Evolutionary conservation across 2,797 vertebrate genomes (phyloP).

Genomic region (Galagoides demidoff): DNA sequence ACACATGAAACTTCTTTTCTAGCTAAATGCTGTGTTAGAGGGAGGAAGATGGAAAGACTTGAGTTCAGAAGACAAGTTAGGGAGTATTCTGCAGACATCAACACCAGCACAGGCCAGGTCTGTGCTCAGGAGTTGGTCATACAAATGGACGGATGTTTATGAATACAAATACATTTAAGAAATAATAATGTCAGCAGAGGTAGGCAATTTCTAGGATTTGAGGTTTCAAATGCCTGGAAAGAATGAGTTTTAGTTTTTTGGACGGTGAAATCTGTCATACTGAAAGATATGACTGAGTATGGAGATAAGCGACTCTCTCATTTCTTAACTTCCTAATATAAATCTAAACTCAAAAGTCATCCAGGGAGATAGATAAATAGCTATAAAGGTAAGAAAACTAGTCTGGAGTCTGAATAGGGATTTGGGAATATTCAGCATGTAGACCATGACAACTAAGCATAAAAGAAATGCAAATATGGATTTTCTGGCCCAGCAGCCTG

Average conservation of each 20-base stretch:
- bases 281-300: background rate
- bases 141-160: background rate
- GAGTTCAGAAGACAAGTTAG: background rate
- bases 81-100: background rate
- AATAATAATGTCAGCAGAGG: background rate
- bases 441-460: background rate
- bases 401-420: background rate
- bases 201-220: background rate
- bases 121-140: background rate
- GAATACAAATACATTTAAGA: background rate
- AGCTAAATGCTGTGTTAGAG: background rate
- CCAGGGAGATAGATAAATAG: background rate
- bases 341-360: background rate
- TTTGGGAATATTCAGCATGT: background rate
- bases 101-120: too few relatives aligned
- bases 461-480: background rate
- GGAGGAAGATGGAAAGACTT: fast-evolving
- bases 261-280: background rate
- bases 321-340: background rate
- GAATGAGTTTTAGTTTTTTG: background rate
- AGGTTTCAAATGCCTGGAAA: background rate
- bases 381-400: background rate
- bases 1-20: background rate
- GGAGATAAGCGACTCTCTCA: background rate
- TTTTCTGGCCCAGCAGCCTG: background rate